Evolutionary conservation across 2,797 vertebrate species (phyloP).

Genomic region (Chaetodon trifasciatus): DNA sequence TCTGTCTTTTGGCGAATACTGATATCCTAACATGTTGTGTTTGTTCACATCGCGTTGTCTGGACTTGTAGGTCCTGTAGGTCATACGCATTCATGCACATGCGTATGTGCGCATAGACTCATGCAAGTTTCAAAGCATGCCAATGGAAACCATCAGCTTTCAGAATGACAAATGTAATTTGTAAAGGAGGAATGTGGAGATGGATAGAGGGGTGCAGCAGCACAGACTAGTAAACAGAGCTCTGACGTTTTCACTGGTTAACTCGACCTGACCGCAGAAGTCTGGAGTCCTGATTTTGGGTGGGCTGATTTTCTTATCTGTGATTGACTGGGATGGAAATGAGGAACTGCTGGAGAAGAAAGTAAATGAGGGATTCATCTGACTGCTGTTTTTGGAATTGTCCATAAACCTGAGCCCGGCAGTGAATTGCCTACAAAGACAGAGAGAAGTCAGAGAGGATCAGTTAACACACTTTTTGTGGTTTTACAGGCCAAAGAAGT

Average conservation of each 20-base stretch:
- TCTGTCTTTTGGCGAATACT: neutral
- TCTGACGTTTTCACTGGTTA: constrained; percentile 66
- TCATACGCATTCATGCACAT: constrained; percentile 31
- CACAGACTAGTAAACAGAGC: constrained; percentile 72
- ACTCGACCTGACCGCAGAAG: constrained; percentile 62
- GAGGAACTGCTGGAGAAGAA: constrained; percentile 28
- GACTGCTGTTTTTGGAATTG: constrained; percentile 23
- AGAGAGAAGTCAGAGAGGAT: constrained; percentile 16
- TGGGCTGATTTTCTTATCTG: constrained; percentile 73
- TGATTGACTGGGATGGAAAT: constrained; percentile 61
- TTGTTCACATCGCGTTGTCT: constrained; percentile 23
- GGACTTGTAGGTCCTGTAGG: constrained; percentile 29
- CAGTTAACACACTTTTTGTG: constrained; percentile 18
- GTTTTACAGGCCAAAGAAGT: constrained; percentile 11
- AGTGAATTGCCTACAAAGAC: neutral
- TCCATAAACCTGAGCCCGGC: constrained; percentile 6
- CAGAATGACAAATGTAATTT: constrained; percentile 81
- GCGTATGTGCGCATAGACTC: constrained; percentile 27
- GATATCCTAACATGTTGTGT: constrained; percentile 16
- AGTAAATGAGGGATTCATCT: constrained; percentile 44
- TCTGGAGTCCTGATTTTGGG: constrained; percentile 68
- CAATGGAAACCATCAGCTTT: constrained; percentile 81
- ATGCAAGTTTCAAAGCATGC: constrained; percentile 67
- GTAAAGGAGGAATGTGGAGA: constrained; percentile 71
- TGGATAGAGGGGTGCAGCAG: constrained; percentile 65